Evolutionary conservation across 2,797 vertebrate genomes (phyloP), one percentile per base, ranked within the genome.

Genomic region (Spinibarbus caldwelli): DNA sequence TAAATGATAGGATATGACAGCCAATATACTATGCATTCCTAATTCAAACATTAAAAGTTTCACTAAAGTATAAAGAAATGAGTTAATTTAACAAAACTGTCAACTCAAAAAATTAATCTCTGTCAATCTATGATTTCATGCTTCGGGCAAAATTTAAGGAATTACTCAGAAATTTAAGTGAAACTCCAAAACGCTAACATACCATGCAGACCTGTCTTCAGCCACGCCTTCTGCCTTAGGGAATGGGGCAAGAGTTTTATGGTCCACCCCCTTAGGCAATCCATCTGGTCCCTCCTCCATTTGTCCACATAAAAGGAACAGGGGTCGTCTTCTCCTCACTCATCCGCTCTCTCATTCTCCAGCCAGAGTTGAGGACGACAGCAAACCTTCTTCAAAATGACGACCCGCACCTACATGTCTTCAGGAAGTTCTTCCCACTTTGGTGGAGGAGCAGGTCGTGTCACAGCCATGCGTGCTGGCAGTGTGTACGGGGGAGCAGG

Each of bases 401-500:
- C 62, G 43, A 52, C 19, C 38, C 79, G 64, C 70, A 72, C 26
- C 47, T 82, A 64, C 73, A 11, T 5, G 9, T 41, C 71, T 0
- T 54, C 79, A 41, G 83, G 6, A 23, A 34, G 73, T 5, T 8
- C 29, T 57, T 67, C 85, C 45, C 17, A 45, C 14, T 19, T 45
- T 19, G 70, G 90, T 38, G 19, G 54, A 0, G 71, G 71, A 75
- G 43, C 29, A 8, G 31, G 52, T 31, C 72, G 19, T 62, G 19
- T 45, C 2, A 62, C 86, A 23, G 29, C 57, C 64, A 79, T 36
- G 71, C 78, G 92, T 89, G 84, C 89, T 10, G 90, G 92, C 86
- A 95, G 94, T 1, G 80, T 96, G 90, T 88, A 95, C 0, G 94
- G 93, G 0, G 93, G 94, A 0, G 88, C 91, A 0, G 93, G 91